Conservation (phyloP, 2,113 vertebrate genomes). For the Carassius auratus region DNA sequence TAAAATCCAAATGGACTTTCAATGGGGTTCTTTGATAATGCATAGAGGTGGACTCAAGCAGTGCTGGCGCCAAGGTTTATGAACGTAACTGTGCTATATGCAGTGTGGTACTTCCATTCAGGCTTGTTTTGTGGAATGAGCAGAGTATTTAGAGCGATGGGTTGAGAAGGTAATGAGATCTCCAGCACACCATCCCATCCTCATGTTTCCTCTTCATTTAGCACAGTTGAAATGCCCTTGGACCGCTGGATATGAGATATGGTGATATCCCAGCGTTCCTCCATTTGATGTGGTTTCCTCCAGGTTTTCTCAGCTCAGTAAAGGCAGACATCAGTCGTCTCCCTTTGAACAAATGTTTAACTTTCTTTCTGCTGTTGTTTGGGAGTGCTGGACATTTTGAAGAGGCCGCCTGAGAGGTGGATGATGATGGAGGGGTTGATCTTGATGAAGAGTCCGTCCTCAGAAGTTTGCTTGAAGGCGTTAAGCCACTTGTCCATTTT, state of each 20-base stretch:
- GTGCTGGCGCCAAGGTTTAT: slow-evolving; percentile 22
- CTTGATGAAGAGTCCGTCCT: slow-evolving; percentile 50
- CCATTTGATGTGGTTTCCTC: slow-evolving; percentile 42
- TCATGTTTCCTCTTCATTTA: slow-evolving; percentile 36
- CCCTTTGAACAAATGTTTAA: slow-evolving; percentile 54
- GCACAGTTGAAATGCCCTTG: slow-evolving; percentile 31
- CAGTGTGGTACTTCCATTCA: slow-evolving; percentile 14
- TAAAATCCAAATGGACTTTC: slow-evolving; percentile 24
- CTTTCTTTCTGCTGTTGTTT: slow-evolving; percentile 53
- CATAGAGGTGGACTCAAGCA: slow-evolving; percentile 34
- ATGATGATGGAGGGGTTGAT: slow-evolving; percentile 43
- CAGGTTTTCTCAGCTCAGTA: slow-evolving; percentile 23
- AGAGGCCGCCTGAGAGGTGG: slow-evolving; percentile 20
- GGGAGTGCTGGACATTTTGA: slow-evolving; percentile 45
- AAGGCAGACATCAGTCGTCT: slow-evolving; percentile 47
- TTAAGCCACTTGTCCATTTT: slow-evolving; percentile 33
- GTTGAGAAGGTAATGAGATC: slow-evolving; percentile 20
- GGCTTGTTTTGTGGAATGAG: slow-evolving; percentile 24
- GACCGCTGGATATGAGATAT: slow-evolving; percentile 36
- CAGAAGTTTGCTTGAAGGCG: slow-evolving; percentile 30
- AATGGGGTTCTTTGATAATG: slow-evolving; percentile 21
- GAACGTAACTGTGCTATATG: slow-evolving; percentile 7
- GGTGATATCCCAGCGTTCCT: slow-evolving; percentile 31
- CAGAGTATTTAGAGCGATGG: slow-evolving; percentile 24
- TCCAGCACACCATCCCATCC: slow-evolving; percentile 17